phyloP scores from a whole-genome alignment of 2,113 vertebrate genomes.

The Pogonocichla stellata region DNA sequence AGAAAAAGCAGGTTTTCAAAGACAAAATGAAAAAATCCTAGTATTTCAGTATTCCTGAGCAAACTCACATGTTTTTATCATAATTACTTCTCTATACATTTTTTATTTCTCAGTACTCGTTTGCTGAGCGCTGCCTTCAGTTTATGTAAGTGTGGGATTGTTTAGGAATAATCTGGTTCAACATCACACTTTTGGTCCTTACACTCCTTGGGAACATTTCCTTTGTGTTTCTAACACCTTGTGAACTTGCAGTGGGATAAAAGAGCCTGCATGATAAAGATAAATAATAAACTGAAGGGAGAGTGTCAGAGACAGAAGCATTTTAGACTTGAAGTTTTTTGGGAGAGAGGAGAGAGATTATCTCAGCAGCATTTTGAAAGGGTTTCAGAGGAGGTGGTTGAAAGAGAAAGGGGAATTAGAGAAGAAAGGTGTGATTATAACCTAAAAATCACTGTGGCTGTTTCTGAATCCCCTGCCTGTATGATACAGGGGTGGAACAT shows the following conservation, averaged over 20 bases:
- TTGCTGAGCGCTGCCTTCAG: background rate
- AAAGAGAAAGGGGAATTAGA: background rate
- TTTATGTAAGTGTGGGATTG: background rate
- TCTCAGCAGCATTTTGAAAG: background rate
- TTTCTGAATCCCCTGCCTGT: background rate
- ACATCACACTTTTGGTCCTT: background rate
- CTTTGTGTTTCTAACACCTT: background rate
- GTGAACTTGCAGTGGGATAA: background rate
- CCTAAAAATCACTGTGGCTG: background rate
- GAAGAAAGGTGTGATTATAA: background rate
- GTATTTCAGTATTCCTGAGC: background rate
- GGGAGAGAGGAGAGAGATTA: background rate
- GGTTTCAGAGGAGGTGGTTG: background rate
- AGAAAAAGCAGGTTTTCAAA: background rate
- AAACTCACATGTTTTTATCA: background rate
- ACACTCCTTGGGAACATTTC: background rate
- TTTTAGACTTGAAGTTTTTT: background rate
- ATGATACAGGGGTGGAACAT: background rate
- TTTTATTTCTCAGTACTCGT: background rate
- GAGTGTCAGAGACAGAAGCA: background rate
- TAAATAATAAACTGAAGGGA: background rate
- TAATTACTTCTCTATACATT: background rate
- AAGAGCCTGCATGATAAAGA: background rate
- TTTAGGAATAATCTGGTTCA: background rate
- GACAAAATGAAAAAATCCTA: background rate